phyloP scores from a whole-genome alignment of 2,888 invertebrate species.

The Arge pagana region DNA sequence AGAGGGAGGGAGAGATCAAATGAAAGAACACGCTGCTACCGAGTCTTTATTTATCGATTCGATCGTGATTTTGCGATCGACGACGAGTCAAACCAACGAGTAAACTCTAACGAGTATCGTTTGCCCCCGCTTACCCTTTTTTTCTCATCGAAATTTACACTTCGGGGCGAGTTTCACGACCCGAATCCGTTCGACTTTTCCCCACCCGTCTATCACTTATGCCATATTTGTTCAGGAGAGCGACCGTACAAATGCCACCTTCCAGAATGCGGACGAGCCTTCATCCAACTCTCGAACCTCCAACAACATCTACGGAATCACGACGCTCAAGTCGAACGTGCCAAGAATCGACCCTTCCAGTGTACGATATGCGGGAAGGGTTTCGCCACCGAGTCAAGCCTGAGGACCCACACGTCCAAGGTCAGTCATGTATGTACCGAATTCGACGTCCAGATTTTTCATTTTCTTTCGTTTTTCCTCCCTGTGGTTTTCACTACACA shows the following conservation, averaged over 20 bases:
- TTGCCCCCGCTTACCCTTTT: too few relatives aligned
- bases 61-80: too few relatives aligned
- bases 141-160: too few relatives aligned
- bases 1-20: slow-evolving; percentile 25
- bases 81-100: too few relatives aligned
- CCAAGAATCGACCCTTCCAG: slow-evolving; percentile 93
- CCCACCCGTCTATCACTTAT: slow-evolving; percentile 28
- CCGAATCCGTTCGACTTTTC: slow-evolving; percentile 29
- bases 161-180: slow-evolving; percentile 34
- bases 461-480: too few relatives aligned
- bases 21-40: too few relatives aligned
- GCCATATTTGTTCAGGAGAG: slow-evolving; percentile 77
- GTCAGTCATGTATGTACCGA: slow-evolving; percentile 77
- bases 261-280: slow-evolving; percentile 93
- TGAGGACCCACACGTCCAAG: slow-evolving; percentile 96
- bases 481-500: too few relatives aligned
- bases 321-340: slow-evolving; percentile 92
- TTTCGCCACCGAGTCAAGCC: slow-evolving; percentile 93
- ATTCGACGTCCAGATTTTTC: slow-evolving; percentile 55
- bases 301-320: slow-evolving; percentile 96
- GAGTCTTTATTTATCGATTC: too few relatives aligned
- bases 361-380: slow-evolving; percentile 97
- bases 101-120: too few relatives aligned
- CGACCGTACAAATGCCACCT: slow-evolving; percentile 96
- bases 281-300: slow-evolving; percentile 94